phyloP scores from a whole-genome alignment of 2,797 vertebrate genomes.

The Paratrypauchen microcephalus region DNA sequence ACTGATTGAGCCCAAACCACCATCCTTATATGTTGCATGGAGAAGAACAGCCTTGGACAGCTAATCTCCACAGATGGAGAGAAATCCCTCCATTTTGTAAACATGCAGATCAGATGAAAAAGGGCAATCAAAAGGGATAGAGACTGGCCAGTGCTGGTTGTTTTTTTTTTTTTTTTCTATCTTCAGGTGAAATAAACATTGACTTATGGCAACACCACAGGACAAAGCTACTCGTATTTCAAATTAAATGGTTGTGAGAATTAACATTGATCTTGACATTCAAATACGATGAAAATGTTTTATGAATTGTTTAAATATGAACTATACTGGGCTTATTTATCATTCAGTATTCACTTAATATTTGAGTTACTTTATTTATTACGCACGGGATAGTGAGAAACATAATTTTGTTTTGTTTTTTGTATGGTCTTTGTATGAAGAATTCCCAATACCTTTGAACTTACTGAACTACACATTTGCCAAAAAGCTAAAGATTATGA shows the following conservation, averaged over 20 bases:
- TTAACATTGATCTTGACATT: neutral
- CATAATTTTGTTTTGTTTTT: no score
- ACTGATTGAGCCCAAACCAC: slow-evolving; percentile 32
- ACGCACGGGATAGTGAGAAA: no score
- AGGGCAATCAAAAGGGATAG: slow-evolving; percentile 44
- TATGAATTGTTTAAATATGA: neutral
- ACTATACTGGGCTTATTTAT: no score
- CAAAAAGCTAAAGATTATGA: no score
- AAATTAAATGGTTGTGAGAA: neutral
- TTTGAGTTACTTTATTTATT: neutral
- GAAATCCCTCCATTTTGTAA: slow-evolving; percentile 80
- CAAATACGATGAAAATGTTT: neutral
- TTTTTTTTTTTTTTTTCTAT: slow-evolving; percentile 21
- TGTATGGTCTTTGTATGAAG: no score
- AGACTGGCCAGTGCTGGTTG: slow-evolving; percentile 14
- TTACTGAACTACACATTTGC: neutral
- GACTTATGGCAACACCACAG: neutral
- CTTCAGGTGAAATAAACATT: slow-evolving; percentile 26
- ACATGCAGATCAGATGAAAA: slow-evolving; percentile 76
- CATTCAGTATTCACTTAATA: neutral
- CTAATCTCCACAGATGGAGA: slow-evolving; percentile 83
- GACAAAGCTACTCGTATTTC: neutral
- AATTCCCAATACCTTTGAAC: no score
- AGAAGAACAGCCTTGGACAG: slow-evolving; percentile 79
- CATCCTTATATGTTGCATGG: slow-evolving; percentile 70